phyloP scores from a whole-genome alignment of 2,113 vertebrate species.

The Corvus moneduloides region DNA sequence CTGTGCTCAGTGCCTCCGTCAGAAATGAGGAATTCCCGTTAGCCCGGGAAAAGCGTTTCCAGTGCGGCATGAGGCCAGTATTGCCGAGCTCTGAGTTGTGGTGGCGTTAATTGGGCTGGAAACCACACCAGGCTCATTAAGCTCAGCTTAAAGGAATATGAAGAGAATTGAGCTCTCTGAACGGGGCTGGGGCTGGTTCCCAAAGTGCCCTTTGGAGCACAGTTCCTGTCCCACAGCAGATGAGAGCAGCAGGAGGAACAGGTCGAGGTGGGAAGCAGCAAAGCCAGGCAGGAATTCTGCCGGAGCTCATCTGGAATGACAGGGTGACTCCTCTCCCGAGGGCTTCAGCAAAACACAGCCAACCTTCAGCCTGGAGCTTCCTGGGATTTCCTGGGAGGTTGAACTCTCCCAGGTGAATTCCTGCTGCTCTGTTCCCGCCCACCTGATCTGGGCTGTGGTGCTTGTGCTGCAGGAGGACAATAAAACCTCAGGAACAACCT shows the following conservation, averaged over 20 bases:
- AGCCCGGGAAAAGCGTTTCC: background rate
- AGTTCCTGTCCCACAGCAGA: background rate
- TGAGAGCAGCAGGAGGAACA: background rate
- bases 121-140: conserved; percentile 1
- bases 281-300: background rate
- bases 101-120: background rate
- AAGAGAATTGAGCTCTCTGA: background rate
- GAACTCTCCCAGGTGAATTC: too few species aligned
- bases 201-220: conserved; percentile 30
- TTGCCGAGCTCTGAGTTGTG: background rate
- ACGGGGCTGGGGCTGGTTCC: background rate
- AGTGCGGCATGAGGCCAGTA: fast-evolving
- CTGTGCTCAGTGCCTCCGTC: background rate
- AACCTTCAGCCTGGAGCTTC: background rate
- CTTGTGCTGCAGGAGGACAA: background rate
- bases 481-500: background rate
- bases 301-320: background rate
- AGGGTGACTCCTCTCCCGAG: background rate
- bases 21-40: background rate
- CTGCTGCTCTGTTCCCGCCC: background rate
- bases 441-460: background rate
- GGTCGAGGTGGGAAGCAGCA: background rate
- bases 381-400: background rate
- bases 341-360: background rate
- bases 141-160: background rate